Percentiles rank a stretch among this genome's conserved stretches.
Conservation (phyloP, 2,888 invertebrate species). For the Napeogenes inachia region DNA sequence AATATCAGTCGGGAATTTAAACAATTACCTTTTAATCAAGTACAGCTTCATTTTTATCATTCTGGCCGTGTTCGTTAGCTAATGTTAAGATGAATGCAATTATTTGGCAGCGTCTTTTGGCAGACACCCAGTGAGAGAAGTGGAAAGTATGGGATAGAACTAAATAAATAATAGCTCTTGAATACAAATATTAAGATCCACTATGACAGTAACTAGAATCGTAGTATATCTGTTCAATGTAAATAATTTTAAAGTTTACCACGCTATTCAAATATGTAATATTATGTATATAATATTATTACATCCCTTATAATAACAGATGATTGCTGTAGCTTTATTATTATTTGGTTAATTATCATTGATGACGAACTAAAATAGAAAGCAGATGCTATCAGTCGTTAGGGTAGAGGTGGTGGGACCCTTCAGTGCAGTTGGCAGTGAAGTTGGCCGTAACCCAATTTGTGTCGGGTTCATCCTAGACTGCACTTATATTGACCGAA, state of each 20-base stretch:
- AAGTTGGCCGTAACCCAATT: slow-evolving; percentile 61
- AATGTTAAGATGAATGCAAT: slow-evolving; percentile 52
- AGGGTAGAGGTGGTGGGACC: slow-evolving; percentile 48
- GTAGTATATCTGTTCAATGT: neutral
- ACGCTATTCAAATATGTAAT: too few relatives aligned
- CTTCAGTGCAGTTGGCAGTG: slow-evolving; percentile 58
- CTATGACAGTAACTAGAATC: neutral
- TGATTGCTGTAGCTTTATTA: neutral
- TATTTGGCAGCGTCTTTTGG: slow-evolving; percentile 66
- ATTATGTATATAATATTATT: too few relatives aligned
- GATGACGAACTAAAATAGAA: slow-evolving; percentile 37
- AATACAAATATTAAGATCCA: too few relatives aligned
- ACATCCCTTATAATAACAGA: too few relatives aligned
- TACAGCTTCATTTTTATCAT: slow-evolving; percentile 36
- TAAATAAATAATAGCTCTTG: slow-evolving; percentile 20
- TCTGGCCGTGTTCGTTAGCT: slow-evolving; percentile 44
- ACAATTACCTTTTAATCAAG: slow-evolving; percentile 15
- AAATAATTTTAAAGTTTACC: neutral
- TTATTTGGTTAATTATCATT: neutral
- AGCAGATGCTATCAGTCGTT: slow-evolving; percentile 47
- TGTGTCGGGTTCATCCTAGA: slow-evolving; percentile 43
- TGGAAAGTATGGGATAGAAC: slow-evolving; percentile 20
- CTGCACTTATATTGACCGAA: slow-evolving; percentile 42
- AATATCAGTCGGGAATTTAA: neutral
- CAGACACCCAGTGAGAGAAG: slow-evolving; percentile 50